Base-by-base conservation (phyloP, 2,797 vertebrate genomes). In the Iguana delicatissima region DNA sequence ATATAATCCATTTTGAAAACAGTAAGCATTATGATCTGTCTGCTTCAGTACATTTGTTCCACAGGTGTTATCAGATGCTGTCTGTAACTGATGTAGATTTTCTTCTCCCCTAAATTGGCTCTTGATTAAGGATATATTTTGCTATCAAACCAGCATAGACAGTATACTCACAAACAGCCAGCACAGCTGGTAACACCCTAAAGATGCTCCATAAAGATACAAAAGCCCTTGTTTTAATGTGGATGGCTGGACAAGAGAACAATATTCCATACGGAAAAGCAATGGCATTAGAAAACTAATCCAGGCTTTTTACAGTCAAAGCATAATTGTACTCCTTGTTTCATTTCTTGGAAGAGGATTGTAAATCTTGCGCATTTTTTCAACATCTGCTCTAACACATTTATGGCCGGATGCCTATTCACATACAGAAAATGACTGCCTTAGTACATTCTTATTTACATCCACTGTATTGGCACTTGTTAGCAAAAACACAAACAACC, bases 161-260 rank as follows among this genome's bases (percentile, higher is more conserved):
- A 94, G 87, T 88, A 91, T 90, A 89, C 6, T 72, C 42, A 20
- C 35, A 91, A 89, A 86, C 29, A 95, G 86, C 50, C 87, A n/a
- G 81, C 88, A 89, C 92, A 95, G 95, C 95, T 96, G 96, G 92
- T 91, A 94, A 94, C 93, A 96, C 94, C 96, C 93, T 92, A 90
- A 93, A 92, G 92, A 95, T 0, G 1, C 77, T 85, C 93, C 92
- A 91, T 92, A 93, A 92, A 95, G 42, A 95, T 90, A 93, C 67
- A 55, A 87, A 72, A 72, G 89, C 59, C 57, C 85, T 95, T 93
- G 77, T 96, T 96, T 86, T 93, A 92, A 18, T 88, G 81, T 88
- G 91, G 87, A 85, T 84, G 89, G 92, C 92, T 92, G 90, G 80
- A 22, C 74, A 94, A 59, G 82, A 89, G 91, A 91, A 94, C 72